Evolutionary conservation across 2,113 vertebrate species (phyloP).

Genomic region (Alosa alosa): DNA sequence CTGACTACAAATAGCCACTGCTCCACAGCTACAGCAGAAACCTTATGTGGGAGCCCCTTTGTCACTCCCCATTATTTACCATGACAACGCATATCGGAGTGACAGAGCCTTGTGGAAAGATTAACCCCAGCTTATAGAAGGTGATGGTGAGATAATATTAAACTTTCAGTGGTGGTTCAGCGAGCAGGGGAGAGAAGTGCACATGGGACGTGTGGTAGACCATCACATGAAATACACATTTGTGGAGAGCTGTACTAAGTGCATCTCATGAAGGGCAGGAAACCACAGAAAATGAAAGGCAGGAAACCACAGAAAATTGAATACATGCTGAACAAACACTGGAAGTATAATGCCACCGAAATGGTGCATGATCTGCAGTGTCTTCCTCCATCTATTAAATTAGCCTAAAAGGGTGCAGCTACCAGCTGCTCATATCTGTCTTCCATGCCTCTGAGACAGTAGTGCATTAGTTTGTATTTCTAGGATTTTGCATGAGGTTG

Average conservation of each 20-base stretch:
- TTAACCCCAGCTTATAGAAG: neutral
- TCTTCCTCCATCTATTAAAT: neutral
- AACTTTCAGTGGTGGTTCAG: neutral
- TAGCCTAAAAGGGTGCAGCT: neutral
- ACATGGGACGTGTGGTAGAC: neutral
- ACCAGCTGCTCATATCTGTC: neutral
- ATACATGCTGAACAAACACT: neutral
- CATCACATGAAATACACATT: neutral
- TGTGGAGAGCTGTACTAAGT: conserved; percentile 33
- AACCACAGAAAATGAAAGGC: conserved; percentile 31
- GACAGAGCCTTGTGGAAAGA: neutral
- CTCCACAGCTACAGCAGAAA: neutral
- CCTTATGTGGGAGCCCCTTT: neutral
- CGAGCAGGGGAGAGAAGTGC: neutral
- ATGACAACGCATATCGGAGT: neutral
- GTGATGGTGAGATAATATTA: neutral
- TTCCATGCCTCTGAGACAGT: neutral
- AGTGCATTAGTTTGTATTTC: neutral
- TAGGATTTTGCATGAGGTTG: neutral
- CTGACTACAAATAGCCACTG: neutral
- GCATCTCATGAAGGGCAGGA: conserved; percentile 22
- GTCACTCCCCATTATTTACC: neutral
- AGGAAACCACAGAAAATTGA: conserved; percentile 9
- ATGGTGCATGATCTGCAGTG: neutral
- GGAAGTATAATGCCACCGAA: neutral